Evolutionary conservation across 2,888 invertebrate genomes (phyloP), one percentile per base, ranked within the genome.

Genomic region (Apamea epomidion): DNA sequence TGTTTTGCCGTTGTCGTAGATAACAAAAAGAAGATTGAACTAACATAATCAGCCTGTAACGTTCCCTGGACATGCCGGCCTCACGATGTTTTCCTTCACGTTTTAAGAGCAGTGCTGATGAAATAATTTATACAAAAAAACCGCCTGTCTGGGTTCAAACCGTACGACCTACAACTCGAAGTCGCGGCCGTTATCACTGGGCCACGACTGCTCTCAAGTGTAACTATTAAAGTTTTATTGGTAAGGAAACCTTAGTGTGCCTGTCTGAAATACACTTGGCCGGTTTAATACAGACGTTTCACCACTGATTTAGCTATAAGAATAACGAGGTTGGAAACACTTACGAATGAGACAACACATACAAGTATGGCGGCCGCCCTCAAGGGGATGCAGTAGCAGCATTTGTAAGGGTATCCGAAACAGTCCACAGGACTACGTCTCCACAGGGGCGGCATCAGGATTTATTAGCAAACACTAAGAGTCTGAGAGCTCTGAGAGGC

Each of bases 341-440:
- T 62, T 69, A 81, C 80, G 64, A 81, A 73, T 16, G 82, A 81
- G 45, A 73, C 42, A 54, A 68, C 4, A 54, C 82, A 81, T 21
- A 80, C 12, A 16, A 68, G 3, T 4, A 73, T 73, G 1, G 54
- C 7, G 8, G 68, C 80, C 21, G 16, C 16, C 16, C 32, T 67
- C 18, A 72, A 62, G 8, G 32, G 48, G 2, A 78, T 79, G 5
- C 67, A 81, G 32, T 62, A n/a, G 73, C 81, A 81, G 21, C 73
- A 81, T 62, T 42, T 81, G 25, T n/a, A 14, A 12, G 60, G 80
- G 21, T 81, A 68, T 45, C 80, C 82, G 8, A 73, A 82, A 12
- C 60, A 69, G 2, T 81, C 80, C 16, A 81, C 82, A 0, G 82
- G 80, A 0, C 73, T 54, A 10, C 42, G 42, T 29, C 18, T 60